Base-by-base conservation (phyloP, 2,797 vertebrate species). In the Lepilemur ruficaudatus region DNA sequence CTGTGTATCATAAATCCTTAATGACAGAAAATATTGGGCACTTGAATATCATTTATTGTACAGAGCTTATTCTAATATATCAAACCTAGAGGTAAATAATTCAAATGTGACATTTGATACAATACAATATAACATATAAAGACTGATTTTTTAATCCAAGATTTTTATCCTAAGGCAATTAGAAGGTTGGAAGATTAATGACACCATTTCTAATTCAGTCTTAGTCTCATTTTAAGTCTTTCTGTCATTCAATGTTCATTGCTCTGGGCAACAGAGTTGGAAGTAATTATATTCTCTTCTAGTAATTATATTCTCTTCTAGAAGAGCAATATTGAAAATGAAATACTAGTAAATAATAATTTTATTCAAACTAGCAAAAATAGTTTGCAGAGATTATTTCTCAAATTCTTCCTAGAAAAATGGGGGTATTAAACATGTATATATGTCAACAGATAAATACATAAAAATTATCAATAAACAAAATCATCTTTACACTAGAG, bases 341-440 rank as follows among this genome's bases (percentile, higher is more conserved):
- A 65, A 92, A 32, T 38, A 38, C 57, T 93, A 91, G 67, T 48
- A 90, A 85, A 78, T 65, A 79, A 91, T 35, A 86, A 46, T 85
- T 91, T 85, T 86, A 84, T 38, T 94, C 13, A 82, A 93, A 86
- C n/a, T 91, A 84, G 12, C 88, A 91, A 82, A 93, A 96, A 63
- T 11, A 83, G 22, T 91, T 95, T 82, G 43, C 48, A 65, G 63
- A 75, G 46, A 86, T 91, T 94, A n/a, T 94, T 96, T 94, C n/a
- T 86, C 79, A 88, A 96, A 89, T 81, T 95, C 46, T 70, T 89
- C 30, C 41, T 67, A 11, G 46, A 93, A 73, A 11, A 88, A 57
- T 25, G 9, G 22, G 4, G 25, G 82, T 69, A 91, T 80, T 70
- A 93, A 88, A 79, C 28, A 43, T 73, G 52, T 28, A 17, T 28